Percentiles rank a stretch among this genome's conserved stretches.
These are phyloP conservation scores for Scaptomyza pallida DNA, from an alignment of 1,140 invertebrate species.

Conservation along the genomic window DNA sequence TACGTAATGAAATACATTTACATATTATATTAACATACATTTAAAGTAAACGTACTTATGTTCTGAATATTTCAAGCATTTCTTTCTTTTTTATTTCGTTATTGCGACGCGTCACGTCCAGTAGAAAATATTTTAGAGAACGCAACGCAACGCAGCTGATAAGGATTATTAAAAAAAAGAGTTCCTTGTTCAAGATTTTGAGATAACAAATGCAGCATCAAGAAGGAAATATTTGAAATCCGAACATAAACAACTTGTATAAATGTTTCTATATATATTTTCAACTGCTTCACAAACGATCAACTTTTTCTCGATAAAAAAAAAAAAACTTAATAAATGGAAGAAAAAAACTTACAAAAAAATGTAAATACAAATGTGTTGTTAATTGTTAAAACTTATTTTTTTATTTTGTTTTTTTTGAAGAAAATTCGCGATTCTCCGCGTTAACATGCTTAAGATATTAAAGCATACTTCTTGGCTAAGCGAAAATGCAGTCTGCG, in stretches of 20 bases:
- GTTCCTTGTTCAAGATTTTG: not conserved
- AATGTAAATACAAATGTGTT: conserved; percentile 9
- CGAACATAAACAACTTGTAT: conserved; percentile 22
- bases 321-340: conserved; percentile 49
- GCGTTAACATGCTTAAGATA: not conserved
- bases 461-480: not conserved
- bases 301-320: conserved; percentile 50
- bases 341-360: conserved; percentile 56
- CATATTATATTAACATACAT: conserved; percentile 49
- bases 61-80: conserved; percentile 41
- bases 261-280: conserved; percentile 69
- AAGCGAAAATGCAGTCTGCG: too few relatives aligned
- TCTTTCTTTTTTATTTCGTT: conserved; percentile 39
- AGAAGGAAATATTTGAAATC: conserved; percentile 5
- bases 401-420: too few relatives aligned
- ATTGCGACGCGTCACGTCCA: not conserved
- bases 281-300: conserved; percentile 64
- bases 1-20: conserved; percentile 50
- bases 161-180: not conserved
- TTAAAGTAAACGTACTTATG: conserved; percentile 48
- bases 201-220: conserved; percentile 4
- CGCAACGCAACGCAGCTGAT: not conserved
- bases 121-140: not conserved
- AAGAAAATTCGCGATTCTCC: not conserved
- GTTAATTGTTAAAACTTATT: not conserved